Evolutionary conservation across 2,113 vertebrate species (phyloP), one percentile per base, ranked within the genome.

Genomic region (Pseudolaguvia tuberculata): DNA sequence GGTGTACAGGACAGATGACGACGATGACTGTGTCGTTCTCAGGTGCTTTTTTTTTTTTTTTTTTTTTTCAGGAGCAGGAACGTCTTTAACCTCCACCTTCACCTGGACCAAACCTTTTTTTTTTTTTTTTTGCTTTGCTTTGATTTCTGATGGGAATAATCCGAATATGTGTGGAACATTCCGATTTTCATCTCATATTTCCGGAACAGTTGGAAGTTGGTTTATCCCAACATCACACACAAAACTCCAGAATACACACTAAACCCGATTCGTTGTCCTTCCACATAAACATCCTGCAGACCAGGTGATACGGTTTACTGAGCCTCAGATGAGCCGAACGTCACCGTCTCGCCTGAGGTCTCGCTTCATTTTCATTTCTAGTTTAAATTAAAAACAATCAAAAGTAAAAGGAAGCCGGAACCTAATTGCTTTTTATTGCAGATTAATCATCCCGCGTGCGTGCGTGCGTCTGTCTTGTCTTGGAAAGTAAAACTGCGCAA

Each of bases 61-160:
- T n/a, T n/a, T n/a, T n/a, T n/a, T 45, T 70, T 51, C 27, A 14
- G 15, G 63, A 58, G 63, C 73, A 47, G 51, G 20, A 67, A 48
- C 11, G 15, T 53, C 51, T 67, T 31, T 67, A 39, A 77, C 61
- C 39, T 71, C n/a, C 53, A 73, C 69, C 69, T 61, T 39, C 55
- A 67, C 58, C 31, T 70, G 35, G 21, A 58, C 57, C 55, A 63
- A 73, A 70, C 48, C 39, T 42, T 8, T 71, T 45, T 72, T 25
- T 35, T 69, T 65, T 77, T 20, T 53, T 53, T 81, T 66, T 80
- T 73, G 70, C 58, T 63, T 80, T 62, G 78, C 59, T 56, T 79
- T 79, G 81, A 84, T 85, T 81, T 48, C 13, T 10, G 2, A 3
- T 77, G 52, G 69, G 25, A 27, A 68, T 78, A 63, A 78, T 67